These are phyloP conservation scores for Holacanthella duospinosa DNA, from an alignment of 2,888 invertebrate species.

Conservation along the genomic window DNA sequence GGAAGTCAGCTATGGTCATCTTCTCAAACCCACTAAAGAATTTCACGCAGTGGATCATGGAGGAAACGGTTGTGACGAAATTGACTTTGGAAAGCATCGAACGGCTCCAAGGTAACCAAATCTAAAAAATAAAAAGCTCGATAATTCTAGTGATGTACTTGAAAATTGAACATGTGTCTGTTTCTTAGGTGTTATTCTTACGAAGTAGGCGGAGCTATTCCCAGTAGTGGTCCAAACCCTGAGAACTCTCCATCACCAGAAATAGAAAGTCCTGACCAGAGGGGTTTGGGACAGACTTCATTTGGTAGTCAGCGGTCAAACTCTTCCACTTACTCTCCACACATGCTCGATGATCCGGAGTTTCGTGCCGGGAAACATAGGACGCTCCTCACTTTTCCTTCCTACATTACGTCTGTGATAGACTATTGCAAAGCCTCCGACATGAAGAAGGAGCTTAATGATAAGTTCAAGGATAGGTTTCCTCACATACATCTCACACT, in stretches of 20 bases:
- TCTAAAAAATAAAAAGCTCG: neutral
- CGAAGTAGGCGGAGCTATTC: too few relatives aligned
- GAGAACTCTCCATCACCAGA: neutral
- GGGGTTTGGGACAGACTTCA: neutral
- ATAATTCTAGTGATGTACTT: neutral
- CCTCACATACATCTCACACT: slow-evolving; percentile 87
- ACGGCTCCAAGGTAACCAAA: neutral
- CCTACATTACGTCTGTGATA: slow-evolving; percentile 60
- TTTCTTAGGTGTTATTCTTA: too few relatives aligned
- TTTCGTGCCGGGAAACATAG: slow-evolving; percentile 79
- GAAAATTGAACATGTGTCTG: neutral
- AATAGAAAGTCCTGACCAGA: neutral
- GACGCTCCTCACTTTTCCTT: slow-evolving; percentile 65
- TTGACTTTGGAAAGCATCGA: neutral
- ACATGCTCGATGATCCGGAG: slow-evolving; percentile 81
- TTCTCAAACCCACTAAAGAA: slow-evolving; percentile 23
- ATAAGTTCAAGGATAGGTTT: slow-evolving; percentile 89
- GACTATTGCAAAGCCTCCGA: slow-evolving; percentile 93
- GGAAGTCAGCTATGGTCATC: slow-evolving; percentile 48
- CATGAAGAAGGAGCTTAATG: slow-evolving; percentile 91
- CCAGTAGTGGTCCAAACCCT: too few relatives aligned
- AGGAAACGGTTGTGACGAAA: neutral
- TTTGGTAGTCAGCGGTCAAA: neutral
- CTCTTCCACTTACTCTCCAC: slow-evolving; percentile 66
- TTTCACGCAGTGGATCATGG: neutral